Percentiles rank a stretch among this genome's conserved stretches.
Conservation (phyloP, 2,113 vertebrate genomes). For the Urocolius indicus region DNA sequence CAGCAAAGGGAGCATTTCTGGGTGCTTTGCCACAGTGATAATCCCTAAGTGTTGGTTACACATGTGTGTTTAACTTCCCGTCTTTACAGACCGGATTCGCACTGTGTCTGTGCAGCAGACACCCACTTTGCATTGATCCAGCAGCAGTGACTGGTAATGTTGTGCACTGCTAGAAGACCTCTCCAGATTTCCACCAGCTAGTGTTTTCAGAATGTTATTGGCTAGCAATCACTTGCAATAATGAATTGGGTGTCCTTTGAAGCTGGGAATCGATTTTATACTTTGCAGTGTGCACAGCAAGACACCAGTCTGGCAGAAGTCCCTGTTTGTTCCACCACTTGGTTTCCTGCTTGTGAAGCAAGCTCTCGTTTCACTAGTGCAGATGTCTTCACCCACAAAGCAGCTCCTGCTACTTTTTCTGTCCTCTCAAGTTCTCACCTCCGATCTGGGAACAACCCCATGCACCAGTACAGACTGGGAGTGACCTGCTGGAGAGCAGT, state of each 20-base stretch:
- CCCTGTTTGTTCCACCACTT: background rate
- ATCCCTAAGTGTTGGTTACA: fast-evolving
- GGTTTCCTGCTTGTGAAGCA: background rate
- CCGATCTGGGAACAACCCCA: background rate
- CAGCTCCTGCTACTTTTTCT: background rate
- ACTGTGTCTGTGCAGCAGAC: fast-evolving
- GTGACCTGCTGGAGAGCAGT: no score
- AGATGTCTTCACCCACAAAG: background rate
- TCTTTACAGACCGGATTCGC: fast-evolving
- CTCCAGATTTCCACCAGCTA: background rate
- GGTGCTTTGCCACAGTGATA: background rate
- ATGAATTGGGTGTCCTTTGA: background rate
- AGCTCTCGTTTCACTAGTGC: background rate
- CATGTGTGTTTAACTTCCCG: background rate
- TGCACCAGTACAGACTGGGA: no score
- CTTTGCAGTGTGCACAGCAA: background rate
- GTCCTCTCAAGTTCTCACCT: background rate
- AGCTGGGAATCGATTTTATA: background rate
- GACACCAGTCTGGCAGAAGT: background rate
- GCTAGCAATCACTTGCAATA: background rate
- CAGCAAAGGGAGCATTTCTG: background rate
- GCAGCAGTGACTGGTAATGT: fast-evolving
- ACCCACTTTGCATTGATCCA: fast-evolving
- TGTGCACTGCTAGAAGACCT: background rate
- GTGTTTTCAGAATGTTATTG: background rate